Evolutionary conservation across 2,113 vertebrate species (phyloP).

Genomic region (Sylvia atricapilla): DNA sequence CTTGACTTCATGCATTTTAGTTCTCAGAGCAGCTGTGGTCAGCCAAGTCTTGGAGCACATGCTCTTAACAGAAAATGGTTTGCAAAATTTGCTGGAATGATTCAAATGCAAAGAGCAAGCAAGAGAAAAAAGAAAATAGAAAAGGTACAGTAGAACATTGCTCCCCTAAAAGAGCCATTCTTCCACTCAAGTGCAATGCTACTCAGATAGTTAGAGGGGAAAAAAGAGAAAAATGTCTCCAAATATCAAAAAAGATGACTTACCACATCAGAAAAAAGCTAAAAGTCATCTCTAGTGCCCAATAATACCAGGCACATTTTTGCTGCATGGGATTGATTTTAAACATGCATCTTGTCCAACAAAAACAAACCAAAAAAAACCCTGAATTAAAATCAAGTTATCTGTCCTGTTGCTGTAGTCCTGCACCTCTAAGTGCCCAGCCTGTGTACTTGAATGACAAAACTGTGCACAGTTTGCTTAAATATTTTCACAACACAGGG

Average conservation of each 20-base stretch:
- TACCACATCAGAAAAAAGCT: neutral
- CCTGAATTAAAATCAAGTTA: neutral
- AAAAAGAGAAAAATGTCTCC: neutral
- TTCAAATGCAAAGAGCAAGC: neutral
- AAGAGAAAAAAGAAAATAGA: neutral
- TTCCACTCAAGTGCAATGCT: neutral
- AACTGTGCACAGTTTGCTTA: neutral
- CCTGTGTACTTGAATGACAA: neutral
- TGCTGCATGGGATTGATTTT: neutral
- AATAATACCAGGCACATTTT: neutral
- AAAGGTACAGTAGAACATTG: neutral
- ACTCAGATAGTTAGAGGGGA: neutral
- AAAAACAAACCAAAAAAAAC: neutral
- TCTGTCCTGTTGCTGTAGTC: neutral
- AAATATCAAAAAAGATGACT: neutral
- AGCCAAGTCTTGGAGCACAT: neutral
- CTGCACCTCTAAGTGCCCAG: neutral
- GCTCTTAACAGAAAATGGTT: neutral
- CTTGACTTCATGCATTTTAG: neutral
- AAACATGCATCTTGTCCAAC: neutral
- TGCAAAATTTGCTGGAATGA: neutral
- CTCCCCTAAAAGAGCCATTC: neutral
- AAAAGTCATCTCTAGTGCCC: neutral
- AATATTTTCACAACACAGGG: neutral
- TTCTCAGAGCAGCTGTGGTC: neutral